A percentile compares a stretch with the other conserved stretches of the same genome.
Evolutionary conservation across 2,113 vertebrate genomes (phyloP).

Genomic region (Saimiri boliviensis): DNA sequence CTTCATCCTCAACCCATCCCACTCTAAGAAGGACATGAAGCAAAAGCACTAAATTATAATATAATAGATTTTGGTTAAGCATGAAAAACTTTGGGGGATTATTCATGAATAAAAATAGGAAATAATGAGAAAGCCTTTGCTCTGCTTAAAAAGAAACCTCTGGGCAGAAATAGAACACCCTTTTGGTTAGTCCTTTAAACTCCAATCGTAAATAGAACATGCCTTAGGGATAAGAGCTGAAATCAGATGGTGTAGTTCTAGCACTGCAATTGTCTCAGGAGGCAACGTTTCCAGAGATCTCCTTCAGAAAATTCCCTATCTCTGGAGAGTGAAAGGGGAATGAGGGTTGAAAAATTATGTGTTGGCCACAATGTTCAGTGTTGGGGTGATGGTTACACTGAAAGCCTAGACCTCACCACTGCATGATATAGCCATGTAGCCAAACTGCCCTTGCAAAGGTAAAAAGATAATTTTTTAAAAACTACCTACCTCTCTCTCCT

Average conservation of each 20-base stretch:
- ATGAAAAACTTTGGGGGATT: not conserved
- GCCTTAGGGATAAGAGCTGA: not conserved
- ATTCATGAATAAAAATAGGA: not conserved
- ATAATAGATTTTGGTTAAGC: not conserved
- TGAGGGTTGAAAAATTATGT: no score
- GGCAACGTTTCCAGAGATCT: not conserved
- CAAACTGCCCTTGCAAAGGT: no score
- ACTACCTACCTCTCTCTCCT: not conserved
- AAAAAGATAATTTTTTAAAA: no score
- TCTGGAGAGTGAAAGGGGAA: no score
- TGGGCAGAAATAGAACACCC: not conserved
- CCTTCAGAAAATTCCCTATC: not conserved
- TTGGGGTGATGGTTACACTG: no score
- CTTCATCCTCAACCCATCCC: not conserved
- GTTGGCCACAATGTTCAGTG: no score
- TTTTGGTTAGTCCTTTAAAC: not conserved
- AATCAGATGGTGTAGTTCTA: not conserved
- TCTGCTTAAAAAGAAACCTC: not conserved
- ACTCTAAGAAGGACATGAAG: not conserved
- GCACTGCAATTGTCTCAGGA: not conserved
- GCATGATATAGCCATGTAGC: no score
- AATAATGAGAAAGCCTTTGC: not conserved
- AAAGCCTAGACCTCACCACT: no score
- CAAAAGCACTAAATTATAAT: not conserved
- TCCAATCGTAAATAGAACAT: not conserved